Base-by-base conservation (phyloP, 1,140 invertebrate species). In the Drosophila sulfurigaster region DNA sequence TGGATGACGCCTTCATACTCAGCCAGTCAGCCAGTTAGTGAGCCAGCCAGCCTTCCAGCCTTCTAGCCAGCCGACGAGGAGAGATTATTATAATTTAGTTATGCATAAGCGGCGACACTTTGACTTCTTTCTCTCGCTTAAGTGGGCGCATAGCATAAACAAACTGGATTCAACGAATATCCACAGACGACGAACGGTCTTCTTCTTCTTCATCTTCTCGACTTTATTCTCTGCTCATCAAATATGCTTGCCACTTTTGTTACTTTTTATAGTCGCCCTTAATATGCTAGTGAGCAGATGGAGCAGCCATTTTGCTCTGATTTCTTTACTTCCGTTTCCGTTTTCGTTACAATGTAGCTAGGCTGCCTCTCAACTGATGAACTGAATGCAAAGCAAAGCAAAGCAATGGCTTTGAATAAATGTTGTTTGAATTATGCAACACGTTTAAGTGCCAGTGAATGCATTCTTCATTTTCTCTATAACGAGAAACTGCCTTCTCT, bases 51-150 rank as follows among this genome's bases (percentile, higher is more conserved):
- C 20, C 20, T 25, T 25, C 20, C 3, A 25, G 20, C 15, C 15
- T 16, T 16, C 15, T 16, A 76, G 75, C 10, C 81, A 72, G 68
- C 58, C 58, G 73, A 25, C 20, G 59, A 57, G 51, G 64, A 54
- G 45, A 81, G 79, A 86, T 86, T 86, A 82, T 71, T 81, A 81
- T 75, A 87, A 87, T 79, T 87, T 86, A 68, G 71, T 79, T 86
- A 79, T 79, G 63, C 67, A 56, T 54, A 60, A 48, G 38, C 67
- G 63, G 46, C 52, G 35, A 68, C 62, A 65, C 69, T 85, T 56
- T 45, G 56, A 49, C 56, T 52, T 60, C n/a, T 60, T 43, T 45
- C 13, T 48, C 16, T 38, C n/a, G 13, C 54, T 54, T 20, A 20
- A 35, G 15, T 46, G 54, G 52, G 16, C 57, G 51, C 46, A 32